phyloP scores from a whole-genome alignment of 2,113 vertebrate genomes.

The Hemibagrus wyckioides region DNA sequence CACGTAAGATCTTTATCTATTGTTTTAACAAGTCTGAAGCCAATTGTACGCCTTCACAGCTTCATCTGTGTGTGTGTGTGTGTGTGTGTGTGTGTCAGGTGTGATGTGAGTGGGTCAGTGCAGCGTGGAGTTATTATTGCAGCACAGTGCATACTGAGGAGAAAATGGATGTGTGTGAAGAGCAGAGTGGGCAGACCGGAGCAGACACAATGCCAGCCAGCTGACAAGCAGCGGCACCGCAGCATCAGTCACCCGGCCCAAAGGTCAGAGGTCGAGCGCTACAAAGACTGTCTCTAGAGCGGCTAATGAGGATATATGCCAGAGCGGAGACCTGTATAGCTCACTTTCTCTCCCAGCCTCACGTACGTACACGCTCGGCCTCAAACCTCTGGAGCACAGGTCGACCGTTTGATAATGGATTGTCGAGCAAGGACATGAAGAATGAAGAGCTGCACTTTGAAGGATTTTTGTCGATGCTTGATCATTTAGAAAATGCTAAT shows the following conservation, averaged over 20 bases:
- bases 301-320: constrained; percentile 55
- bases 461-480: constrained; percentile 14
- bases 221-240: constrained; percentile 47
- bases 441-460: constrained; percentile 5
- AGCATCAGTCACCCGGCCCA: constrained; percentile 52
- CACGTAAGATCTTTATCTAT: not conserved
- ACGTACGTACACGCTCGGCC: not conserved
- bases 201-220: constrained; percentile 35
- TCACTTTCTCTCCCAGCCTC: not conserved
- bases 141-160: not conserved
- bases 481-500: not conserved
- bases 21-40: not conserved
- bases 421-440: constrained; percentile 32
- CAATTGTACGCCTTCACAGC: not conserved
- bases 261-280: constrained; percentile 42
- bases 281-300: constrained; percentile 42
- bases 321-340: constrained; percentile 25
- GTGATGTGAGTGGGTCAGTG: constrained; percentile 4
- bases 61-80: not conserved
- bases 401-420: constrained; percentile 43
- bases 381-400: constrained; percentile 20
- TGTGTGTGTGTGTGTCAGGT: not conserved
- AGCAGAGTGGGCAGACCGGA: constrained; percentile 35
- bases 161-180: constrained; percentile 32
- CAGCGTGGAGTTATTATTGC: constrained; percentile 20